Evolutionary conservation across 2,113 vertebrate species (phyloP), one percentile per base, ranked within the genome.

Genomic region (Pomatorhinus ruficollis): DNA sequence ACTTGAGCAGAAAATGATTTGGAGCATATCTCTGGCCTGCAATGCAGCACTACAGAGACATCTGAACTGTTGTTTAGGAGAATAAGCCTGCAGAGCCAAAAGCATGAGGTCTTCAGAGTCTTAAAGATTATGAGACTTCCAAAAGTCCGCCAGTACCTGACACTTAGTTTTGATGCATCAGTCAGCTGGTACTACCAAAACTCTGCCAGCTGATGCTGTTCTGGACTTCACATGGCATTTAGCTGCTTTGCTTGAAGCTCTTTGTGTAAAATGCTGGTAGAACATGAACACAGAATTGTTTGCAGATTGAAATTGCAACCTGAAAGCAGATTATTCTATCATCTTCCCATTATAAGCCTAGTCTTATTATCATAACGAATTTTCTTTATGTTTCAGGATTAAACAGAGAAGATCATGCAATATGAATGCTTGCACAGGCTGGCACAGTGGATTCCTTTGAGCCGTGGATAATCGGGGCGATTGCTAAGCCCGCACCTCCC

Each of bases 361-460:
- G 35, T 23, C 33, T 49, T 71, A 50, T 3, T 42, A 27, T 3
- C 45, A 42, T 33, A 0, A 15, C 1, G 4, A 33, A 28, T 75
- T 59, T 52, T 15, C 70, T 25, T 31, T 42, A 27, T 9, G 17
- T 47, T 20, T 37, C 35, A 52, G 61, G 35, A 19, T 16, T 24
- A 31, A 76, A 44, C 47, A 9, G 31, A n/a, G 65, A 27, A 35
- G 64, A 9, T 39, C 15, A 50, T 0, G 16, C 7, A 23, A 12
- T 5, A 15, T 3, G 5, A 21, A 6, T 0, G 31, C 10, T 1
- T 1, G 44, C 7, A 18, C 16, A 2, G 0, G 12, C 33, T 12
- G 25, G 12, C 18, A 3, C 1, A 17, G 39, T 5, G 6, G 5
- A 15, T 11, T 33, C 56, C 49, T 44, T 1, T 12, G 40, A 71